Evolutionary conservation across 1,140 invertebrate species (phyloP).

Genomic region (Acromyrmex heyeri): DNA sequence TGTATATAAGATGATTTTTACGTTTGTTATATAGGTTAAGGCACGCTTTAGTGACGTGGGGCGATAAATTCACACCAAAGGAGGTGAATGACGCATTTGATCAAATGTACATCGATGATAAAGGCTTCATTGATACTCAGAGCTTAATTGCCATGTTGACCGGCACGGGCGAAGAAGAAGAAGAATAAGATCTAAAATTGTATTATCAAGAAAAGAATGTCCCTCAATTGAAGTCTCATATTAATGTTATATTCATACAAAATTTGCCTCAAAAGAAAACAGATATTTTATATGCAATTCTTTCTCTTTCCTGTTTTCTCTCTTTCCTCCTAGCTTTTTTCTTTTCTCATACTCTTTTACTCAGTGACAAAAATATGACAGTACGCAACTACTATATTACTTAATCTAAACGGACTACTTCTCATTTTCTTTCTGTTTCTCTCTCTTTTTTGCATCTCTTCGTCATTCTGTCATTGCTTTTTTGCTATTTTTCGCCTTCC

Average conservation of each 20-base stretch:
- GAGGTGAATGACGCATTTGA: slow-evolving; percentile 98
- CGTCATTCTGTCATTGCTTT: neutral
- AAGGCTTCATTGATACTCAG: slow-evolving; percentile 96
- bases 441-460: neutral
- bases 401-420: neutral
- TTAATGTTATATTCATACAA: slow-evolving; percentile 46
- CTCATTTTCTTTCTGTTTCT: slow-evolving; percentile 13
- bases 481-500: neutral
- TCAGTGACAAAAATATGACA: slow-evolving; percentile 23
- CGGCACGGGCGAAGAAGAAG: slow-evolving; percentile 92
- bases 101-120: slow-evolving; percentile 97
- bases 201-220: slow-evolving; percentile 49
- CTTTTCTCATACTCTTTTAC: neutral
- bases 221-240: slow-evolving; percentile 65
- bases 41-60: slow-evolving; percentile 97
- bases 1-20: slow-evolving; percentile 1
- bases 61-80: slow-evolving; percentile 97
- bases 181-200: slow-evolving; percentile 83
- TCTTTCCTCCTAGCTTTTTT: neutral
- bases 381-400: neutral
- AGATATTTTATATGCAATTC: slow-evolving; percentile 29
- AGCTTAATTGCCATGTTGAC: slow-evolving; percentile 96
- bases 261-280: slow-evolving; percentile 46
- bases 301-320: neutral
- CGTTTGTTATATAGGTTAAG: slow-evolving; percentile 90